Conservation (phyloP, 2,113 vertebrate genomes). For the Rhea pennata region DNA sequence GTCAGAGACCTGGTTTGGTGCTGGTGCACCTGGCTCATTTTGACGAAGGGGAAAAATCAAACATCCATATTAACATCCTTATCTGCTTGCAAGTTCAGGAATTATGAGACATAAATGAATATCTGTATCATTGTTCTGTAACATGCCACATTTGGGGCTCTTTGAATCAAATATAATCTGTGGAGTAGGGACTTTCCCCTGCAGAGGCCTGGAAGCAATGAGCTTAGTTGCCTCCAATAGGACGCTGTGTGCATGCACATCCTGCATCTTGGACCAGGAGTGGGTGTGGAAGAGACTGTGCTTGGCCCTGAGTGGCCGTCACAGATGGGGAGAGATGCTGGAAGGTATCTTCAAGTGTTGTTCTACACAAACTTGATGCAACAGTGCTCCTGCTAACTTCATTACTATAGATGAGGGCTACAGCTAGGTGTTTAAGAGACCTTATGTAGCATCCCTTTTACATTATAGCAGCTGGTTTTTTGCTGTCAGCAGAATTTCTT, state of each 20-base stretch:
- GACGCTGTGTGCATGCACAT: accelerated
- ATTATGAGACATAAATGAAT: background rate
- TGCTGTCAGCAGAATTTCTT: background rate
- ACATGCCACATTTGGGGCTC: background rate
- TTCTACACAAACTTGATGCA: background rate
- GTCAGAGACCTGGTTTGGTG: background rate
- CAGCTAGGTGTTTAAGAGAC: background rate
- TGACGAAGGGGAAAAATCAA: background rate
- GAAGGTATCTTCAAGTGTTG: background rate
- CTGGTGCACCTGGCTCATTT: accelerated
- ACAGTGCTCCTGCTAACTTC: background rate
- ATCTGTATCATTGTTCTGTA: background rate
- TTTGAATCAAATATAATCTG: background rate
- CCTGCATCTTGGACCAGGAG: background rate
- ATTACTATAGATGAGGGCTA: background rate
- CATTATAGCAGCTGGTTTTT: background rate
- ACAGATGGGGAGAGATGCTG: background rate
- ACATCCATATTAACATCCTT: background rate
- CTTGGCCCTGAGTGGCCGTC: background rate
- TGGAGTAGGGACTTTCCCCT: background rate
- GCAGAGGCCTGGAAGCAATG: background rate
- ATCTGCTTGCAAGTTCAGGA: background rate
- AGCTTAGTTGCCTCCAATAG: background rate
- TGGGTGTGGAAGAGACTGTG: accelerated
- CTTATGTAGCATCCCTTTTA: background rate